Base-by-base conservation (phyloP, 2,888 invertebrate species). In the Phasia obesa region DNA sequence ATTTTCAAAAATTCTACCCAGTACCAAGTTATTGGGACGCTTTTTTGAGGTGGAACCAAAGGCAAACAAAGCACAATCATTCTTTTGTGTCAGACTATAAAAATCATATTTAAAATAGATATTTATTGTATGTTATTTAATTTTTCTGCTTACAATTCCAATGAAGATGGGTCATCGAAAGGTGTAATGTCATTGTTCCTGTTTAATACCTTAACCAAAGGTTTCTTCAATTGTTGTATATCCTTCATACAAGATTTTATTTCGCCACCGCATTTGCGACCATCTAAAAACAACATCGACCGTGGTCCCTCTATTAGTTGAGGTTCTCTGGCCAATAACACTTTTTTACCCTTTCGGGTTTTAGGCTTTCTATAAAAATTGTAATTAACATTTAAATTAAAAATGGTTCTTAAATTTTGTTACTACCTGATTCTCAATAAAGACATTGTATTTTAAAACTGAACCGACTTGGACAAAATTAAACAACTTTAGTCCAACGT, bases 11-110 rank as follows among this genome's bases (percentile, higher is more conserved):
- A 96, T 95, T 86, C 99, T 93, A 0, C 98, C 98, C 70, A 99
- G 90, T 35, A 98, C 92, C 55, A 99, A 91, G 92, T 98, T 99
- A 89, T 98, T 94, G 0, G 99, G 99, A 15, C 98, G 93, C 90
- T 99, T 99, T 91, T 99, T 99, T 65, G 95, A 97, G 88, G 98
- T 97, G 1, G 96, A 96, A 3, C 96, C 97, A 89, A 98, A 96
- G 85, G 96, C 94, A 91, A 99, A 99, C 31, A 99, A 91, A 0
- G 98, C 94, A 15, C 97, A 94, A 91, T 99, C 97, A 89, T 95
- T 94, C 91, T 98, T 98, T 87, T 94, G 93, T 49, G 95, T 94
- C 86, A 94, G 93, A 88, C 93, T 94, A 90, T 38, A 69, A 51
- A 35, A n/a, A n/a, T n/a, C n/a, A 7, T 13, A 9, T 17, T 21